A percentile compares a stretch with the other conserved stretches of the same genome.
phyloP scores from a whole-genome alignment of 2,113 vertebrate species.

The Odontesthes bonariensis region DNA sequence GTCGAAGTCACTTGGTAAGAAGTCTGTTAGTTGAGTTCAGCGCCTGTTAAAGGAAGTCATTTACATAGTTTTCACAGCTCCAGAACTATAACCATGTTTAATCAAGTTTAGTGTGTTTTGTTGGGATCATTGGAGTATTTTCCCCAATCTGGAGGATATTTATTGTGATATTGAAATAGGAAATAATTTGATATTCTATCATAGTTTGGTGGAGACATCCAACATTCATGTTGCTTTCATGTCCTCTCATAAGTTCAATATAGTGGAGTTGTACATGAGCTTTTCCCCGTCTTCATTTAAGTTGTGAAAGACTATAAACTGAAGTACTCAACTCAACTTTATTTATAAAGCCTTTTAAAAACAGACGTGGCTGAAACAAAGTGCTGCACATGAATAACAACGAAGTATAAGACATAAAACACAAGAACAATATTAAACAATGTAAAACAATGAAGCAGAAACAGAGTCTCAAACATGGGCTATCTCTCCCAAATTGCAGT shows the following conservation, averaged over 20 bases:
- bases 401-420: no score
- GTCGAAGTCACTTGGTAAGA: slow-evolving; percentile 4
- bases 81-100: neutral
- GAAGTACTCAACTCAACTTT: no score
- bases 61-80: neutral
- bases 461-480: no score
- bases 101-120: neutral
- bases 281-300: neutral
- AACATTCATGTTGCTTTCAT: neutral
- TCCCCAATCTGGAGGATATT: neutral
- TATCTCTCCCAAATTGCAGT: no score
- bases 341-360: no score
- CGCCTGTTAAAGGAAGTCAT: neutral
- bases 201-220: neutral
- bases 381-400: no score
- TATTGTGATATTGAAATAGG: neutral
- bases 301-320: neutral
- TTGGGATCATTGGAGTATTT: neutral
- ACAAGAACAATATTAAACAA: no score
- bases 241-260: no score
- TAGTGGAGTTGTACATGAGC: no score
- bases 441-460: no score
- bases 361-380: no score
- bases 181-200: neutral
- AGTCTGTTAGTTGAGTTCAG: neutral